Conservation (phyloP, 2,797 vertebrate species). For the Garrulus glandarius region DNA sequence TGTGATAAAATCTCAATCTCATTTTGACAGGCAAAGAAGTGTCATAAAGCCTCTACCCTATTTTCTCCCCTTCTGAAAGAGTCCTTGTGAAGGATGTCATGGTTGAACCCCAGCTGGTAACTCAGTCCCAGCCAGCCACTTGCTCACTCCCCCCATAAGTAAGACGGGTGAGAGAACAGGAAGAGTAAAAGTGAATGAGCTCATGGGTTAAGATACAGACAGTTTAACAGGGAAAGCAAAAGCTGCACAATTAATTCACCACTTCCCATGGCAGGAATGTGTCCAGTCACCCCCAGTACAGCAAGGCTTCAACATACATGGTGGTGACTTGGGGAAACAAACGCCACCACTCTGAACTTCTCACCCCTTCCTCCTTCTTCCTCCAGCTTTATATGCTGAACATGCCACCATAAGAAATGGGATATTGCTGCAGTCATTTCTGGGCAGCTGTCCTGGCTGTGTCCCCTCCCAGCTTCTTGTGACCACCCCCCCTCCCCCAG, state of each 20-base stretch:
- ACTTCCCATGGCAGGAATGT: not conserved
- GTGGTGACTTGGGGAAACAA: not conserved
- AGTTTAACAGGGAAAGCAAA: not conserved
- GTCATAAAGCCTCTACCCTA: not conserved
- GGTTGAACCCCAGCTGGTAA: not conserved
- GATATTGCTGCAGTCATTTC: no score
- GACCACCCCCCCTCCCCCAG: fast-evolving
- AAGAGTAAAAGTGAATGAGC: not conserved
- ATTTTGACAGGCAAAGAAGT: not conserved
- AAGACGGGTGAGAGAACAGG: not conserved
- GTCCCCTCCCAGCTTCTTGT: not conserved
- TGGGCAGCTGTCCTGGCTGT: not conserved
- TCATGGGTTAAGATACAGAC: not conserved
- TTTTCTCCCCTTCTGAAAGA: not conserved
- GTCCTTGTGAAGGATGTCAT: not conserved
- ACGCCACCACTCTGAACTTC: not conserved
- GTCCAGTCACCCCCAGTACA: not conserved
- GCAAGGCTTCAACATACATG: not conserved
- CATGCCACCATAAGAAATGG: not conserved
- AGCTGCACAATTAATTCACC: not conserved
- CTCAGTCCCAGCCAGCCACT: not conserved
- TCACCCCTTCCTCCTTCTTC: not conserved
- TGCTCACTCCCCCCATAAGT: not conserved
- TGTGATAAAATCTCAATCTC: not conserved
- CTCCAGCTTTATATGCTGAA: not conserved